A percentile compares a stretch with the other conserved stretches of the same genome.
Evolutionary conservation across 2,797 vertebrate species (phyloP).

Genomic region (Rallus crepitans): DNA sequence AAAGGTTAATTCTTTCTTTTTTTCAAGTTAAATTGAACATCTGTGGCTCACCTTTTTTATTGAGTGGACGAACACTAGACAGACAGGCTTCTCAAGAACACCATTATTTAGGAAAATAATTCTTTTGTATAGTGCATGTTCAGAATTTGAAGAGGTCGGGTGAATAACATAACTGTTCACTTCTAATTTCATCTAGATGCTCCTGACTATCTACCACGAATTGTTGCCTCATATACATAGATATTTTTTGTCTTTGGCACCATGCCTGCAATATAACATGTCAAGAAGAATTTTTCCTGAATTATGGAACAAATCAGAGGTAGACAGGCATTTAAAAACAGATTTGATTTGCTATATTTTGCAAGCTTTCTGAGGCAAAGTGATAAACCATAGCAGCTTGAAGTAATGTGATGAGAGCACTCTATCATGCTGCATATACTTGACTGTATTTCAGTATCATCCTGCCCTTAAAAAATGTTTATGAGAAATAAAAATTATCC

Average conservation of each 20-base stretch:
- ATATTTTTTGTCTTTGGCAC: not conserved
- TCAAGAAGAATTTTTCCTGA: slow-evolving; percentile 14
- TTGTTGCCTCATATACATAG: accelerated
- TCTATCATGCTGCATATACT: not conserved
- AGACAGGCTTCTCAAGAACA: not conserved
- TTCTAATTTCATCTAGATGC: not conserved
- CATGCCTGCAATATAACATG: not conserved
- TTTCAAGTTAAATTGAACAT: not conserved
- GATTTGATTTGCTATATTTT: slow-evolving; percentile 51
- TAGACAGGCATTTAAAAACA: slow-evolving; percentile 51
- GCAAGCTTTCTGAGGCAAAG: slow-evolving; percentile 34
- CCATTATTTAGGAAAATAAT: not conserved
- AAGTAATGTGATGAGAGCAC: slow-evolving; percentile 6
- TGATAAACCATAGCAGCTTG: slow-evolving; percentile 26
- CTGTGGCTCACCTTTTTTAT: not conserved
- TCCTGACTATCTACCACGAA: not conserved
- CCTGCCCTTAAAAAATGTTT: not conserved
- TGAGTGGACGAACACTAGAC: not conserved
- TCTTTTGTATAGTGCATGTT: not conserved
- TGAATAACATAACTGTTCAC: not conserved
- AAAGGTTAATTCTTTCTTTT: not conserved
- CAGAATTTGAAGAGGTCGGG: not conserved
- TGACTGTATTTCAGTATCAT: not conserved
- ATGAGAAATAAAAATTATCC: not conserved
- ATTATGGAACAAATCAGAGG: slow-evolving; percentile 44